phyloP scores from a whole-genome alignment of 2,888 invertebrate genomes.

The Eustalomyia histrio region DNA sequence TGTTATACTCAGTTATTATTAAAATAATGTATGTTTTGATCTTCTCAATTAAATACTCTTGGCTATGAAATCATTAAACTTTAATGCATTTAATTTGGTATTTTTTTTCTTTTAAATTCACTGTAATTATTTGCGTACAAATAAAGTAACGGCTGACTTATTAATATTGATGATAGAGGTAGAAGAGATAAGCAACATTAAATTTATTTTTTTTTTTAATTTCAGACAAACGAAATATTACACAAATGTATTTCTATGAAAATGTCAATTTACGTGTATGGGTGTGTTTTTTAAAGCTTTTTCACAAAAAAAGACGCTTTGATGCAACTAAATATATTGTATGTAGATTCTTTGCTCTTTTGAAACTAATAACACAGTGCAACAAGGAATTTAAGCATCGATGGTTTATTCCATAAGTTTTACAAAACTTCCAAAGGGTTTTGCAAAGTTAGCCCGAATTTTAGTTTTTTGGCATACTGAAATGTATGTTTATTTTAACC shows the following conservation, averaged over 20 bases:
- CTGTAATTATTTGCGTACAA: neutral
- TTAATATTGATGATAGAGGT: neutral
- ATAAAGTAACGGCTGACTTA: neutral
- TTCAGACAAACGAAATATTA: neutral
- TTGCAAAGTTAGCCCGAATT: no score
- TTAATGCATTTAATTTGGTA: neutral
- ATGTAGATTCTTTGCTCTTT: constrained; percentile 44
- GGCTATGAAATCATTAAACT: neutral
- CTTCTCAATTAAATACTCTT: no score
- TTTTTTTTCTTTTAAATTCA: neutral
- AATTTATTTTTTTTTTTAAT: neutral
- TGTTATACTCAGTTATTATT: no score
- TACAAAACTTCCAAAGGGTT: no score
- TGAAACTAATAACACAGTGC: neutral
- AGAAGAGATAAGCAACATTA: neutral
- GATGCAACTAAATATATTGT: neutral
- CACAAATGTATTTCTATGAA: neutral
- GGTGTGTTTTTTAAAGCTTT: neutral
- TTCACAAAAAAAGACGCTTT: neutral
- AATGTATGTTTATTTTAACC: no score
- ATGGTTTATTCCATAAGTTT: no score
- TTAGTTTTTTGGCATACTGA: no score
- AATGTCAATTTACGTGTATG: neutral
- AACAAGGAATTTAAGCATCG: no score
- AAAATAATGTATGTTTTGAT: no score